Evolutionary conservation across 2,888 invertebrate genomes (phyloP), one percentile per base, ranked within the genome.

Genomic region (Cerastoderma edule): DNA sequence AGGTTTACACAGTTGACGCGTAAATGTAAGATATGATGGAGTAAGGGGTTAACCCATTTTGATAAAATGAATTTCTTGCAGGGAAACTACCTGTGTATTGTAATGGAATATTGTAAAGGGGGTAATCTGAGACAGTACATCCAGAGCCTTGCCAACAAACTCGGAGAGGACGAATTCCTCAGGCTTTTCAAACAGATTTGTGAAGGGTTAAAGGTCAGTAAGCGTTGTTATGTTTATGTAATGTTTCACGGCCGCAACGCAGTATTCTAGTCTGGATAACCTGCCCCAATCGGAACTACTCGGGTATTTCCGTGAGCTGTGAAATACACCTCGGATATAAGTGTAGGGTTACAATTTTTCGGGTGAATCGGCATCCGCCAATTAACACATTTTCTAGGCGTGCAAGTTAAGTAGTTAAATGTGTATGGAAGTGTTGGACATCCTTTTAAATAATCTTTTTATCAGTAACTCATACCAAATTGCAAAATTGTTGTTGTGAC

Each of bases 61-160:
- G 19, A 22, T 54, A 54, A 22, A 4, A 19, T 3, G 28, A 27
- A 19, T 33, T 72, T 79, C 57, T 60, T 32, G 6, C 16, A 73
- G 39, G 73, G 32, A 16, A 67, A 60, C 0, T 30, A 57, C n/a
- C 27, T 77, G 5, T 80, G 64, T 56, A 77, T 83, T 32, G 75
- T 79, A 5, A 83, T 78, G 78, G 79, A 80, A 46, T 73, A 67
- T 3, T 83, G 83, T 50, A 64, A 60, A n/a, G 67, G 57, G 0
- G 83, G 83, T 16, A 75, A 70, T 6, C 56, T 83, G 6, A 48
- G 68, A 24, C 27, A 72, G 4, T 75, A 64, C 35, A 65, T 83
- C 30, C 24, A 50, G 10, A n/a, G 35, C 5, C 60, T 39, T 24
- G 39, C 67, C 0, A 30, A 32, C 1, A 69, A 66, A 13, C 13